Evolutionary conservation across 2,888 invertebrate species (phyloP).

Genomic region (Encarsia formosa): DNA sequence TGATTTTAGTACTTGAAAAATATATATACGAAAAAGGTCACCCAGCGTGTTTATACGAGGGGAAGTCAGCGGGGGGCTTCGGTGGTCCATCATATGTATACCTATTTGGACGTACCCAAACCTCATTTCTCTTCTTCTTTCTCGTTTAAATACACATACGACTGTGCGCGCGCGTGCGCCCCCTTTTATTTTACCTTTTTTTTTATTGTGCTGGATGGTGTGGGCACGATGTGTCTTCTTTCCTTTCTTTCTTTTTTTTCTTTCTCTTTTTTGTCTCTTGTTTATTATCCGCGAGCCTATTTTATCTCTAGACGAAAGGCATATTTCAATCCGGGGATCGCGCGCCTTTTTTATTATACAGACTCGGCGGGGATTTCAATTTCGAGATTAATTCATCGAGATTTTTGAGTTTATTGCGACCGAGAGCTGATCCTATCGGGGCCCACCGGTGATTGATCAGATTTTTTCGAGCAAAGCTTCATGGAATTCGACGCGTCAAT

Average conservation of each 20-base stretch:
- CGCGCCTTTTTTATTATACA: background rate
- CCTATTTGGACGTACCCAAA: constrained; percentile 49
- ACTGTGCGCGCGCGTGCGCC: background rate
- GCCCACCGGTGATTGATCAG: constrained; percentile 6
- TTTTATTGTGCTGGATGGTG: background rate
- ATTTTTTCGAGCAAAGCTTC: constrained; percentile 7
- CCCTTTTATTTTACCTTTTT: background rate
- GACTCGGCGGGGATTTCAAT: constrained; percentile 18
- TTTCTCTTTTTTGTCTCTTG: constrained; percentile 13
- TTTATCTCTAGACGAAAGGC: constrained; percentile 24
- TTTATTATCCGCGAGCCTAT: constrained; percentile 6
- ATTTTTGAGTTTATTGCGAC: constrained; percentile 1
- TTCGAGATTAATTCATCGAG: constrained; percentile 19
- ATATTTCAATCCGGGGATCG: constrained; percentile 21
- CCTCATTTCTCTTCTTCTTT: constrained; percentile 31
- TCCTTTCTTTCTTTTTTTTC: constrained; percentile 12
- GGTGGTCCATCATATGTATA: constrained; percentile 49
- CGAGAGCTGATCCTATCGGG: constrained; percentile 8
- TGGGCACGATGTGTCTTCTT: background rate
- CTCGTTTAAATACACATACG: no score
- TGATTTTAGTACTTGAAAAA: no score
- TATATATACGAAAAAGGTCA: no score
- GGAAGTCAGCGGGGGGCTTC: no score
- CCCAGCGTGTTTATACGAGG: no score
- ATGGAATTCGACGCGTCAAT: constrained; percentile 10